Conservation (phyloP, 2,113 vertebrate species). For the Phrynosoma platyrhinos region DNA sequence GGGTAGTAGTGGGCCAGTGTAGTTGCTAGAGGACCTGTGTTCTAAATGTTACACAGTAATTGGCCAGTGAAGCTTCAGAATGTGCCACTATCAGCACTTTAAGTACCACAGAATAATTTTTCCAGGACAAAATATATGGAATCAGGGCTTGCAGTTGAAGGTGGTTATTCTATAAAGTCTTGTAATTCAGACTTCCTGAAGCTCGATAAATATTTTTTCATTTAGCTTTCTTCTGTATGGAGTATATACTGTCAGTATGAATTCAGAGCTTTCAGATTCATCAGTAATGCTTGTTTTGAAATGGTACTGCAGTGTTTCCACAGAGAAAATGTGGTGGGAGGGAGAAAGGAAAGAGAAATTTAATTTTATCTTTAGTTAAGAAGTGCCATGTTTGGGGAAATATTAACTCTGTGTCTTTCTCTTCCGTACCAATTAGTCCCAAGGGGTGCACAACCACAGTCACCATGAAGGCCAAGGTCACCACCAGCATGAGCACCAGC, state of each 20-base stretch:
- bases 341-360: background rate
- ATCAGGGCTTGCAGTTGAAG: background rate
- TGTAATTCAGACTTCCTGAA: background rate
- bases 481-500: conserved; percentile 65
- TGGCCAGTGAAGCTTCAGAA: background rate
- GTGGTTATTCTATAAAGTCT: background rate
- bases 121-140: background rate
- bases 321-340: background rate
- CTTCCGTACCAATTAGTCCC: conserved; percentile 79
- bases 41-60: background rate
- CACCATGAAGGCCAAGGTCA: conserved; percentile 67
- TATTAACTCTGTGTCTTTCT: background rate
- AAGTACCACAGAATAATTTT: background rate
- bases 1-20: background rate
- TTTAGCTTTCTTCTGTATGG: background rate
- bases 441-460: conserved; percentile 88
- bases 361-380: background rate
- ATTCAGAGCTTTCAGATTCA: background rate
- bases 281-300: background rate
- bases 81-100: background rate
- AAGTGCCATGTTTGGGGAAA: background rate
- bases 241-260: background rate
- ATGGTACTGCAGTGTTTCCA: background rate
- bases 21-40: background rate
- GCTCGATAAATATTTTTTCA: background rate